Conservation (phyloP, 2,888 invertebrate genomes). For the Stictocephala bisonia region DNA sequence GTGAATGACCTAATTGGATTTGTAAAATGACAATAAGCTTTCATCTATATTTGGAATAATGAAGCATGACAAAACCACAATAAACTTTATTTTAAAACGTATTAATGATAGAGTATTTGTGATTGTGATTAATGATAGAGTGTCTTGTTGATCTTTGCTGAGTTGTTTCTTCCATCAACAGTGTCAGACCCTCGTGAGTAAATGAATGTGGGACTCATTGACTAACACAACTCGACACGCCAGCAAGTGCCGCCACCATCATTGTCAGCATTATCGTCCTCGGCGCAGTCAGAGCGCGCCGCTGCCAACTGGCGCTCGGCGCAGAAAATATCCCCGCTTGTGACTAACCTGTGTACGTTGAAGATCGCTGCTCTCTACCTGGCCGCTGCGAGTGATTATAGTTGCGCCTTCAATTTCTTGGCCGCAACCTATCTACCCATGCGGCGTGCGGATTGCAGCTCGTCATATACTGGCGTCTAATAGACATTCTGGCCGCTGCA, state of each 20-base stretch:
- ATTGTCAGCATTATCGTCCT: background rate
- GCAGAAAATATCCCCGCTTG: background rate
- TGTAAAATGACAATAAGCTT: too few relatives aligned
- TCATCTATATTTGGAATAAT: too few relatives aligned
- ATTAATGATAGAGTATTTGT: too few relatives aligned
- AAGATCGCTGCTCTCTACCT: background rate
- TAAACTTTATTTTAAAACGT: too few relatives aligned
- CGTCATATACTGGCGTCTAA: background rate
- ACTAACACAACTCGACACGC: background rate
- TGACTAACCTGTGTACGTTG: background rate
- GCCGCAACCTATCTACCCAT: background rate
- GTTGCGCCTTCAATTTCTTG: background rate
- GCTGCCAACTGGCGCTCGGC: conserved; percentile 3
- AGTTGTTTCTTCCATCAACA: background rate
- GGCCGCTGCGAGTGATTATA: conserved; percentile 7
- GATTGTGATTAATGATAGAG: too few relatives aligned
- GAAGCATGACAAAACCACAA: too few relatives aligned
- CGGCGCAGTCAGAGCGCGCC: conserved; percentile 13
- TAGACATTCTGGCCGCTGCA: background rate
- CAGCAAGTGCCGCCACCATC: background rate
- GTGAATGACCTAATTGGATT: too few relatives aligned
- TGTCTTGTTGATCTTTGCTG: background rate
- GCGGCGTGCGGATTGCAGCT: background rate
- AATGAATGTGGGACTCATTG: conserved; percentile 2
- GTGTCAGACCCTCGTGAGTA: conserved; percentile 9